Percentiles rank a stretch among this genome's conserved stretches.
Conservation (phyloP, 2,888 invertebrate species). For the Beris chalybata region DNA sequence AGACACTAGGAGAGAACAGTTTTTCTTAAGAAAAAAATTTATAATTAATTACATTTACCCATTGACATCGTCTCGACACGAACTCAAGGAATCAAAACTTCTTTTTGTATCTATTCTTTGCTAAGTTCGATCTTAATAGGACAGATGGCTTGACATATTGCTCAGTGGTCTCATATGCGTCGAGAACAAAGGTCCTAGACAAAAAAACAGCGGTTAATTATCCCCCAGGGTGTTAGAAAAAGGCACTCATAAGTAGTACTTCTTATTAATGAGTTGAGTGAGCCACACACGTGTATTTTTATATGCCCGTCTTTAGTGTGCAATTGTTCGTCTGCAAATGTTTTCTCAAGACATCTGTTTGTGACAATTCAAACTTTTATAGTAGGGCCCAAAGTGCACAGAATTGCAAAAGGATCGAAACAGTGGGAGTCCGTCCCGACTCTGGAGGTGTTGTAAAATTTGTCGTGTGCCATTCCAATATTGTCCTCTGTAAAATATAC, state of each 20-base stretch:
- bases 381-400: not conserved
- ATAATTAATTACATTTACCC: conserved; percentile 25
- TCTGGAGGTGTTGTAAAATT: too few species aligned
- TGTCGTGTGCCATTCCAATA: too few species aligned
- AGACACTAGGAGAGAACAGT: too few species aligned
- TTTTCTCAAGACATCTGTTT: conserved; percentile 32
- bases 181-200: conserved; percentile 10
- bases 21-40: conserved; percentile 17
- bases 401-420: not conserved
- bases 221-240: conserved; percentile 25
- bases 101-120: conserved; percentile 4
- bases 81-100: conserved; percentile 22
- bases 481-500: too few species aligned
- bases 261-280: conserved; percentile 3
- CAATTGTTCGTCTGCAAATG: conserved; percentile 24
- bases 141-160: conserved; percentile 20
- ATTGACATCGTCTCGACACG: conserved; percentile 10
- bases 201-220: conserved; percentile 24
- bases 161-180: conserved; percentile 1
- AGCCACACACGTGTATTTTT: conserved; percentile 22
- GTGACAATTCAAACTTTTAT: not conserved
- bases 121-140: not conserved
- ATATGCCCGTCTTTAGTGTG: conserved; percentile 5
- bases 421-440: not conserved
- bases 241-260: not conserved